Conservation (phyloP, 2,797 vertebrate genomes). For the Numenius phaeopus region DNA sequence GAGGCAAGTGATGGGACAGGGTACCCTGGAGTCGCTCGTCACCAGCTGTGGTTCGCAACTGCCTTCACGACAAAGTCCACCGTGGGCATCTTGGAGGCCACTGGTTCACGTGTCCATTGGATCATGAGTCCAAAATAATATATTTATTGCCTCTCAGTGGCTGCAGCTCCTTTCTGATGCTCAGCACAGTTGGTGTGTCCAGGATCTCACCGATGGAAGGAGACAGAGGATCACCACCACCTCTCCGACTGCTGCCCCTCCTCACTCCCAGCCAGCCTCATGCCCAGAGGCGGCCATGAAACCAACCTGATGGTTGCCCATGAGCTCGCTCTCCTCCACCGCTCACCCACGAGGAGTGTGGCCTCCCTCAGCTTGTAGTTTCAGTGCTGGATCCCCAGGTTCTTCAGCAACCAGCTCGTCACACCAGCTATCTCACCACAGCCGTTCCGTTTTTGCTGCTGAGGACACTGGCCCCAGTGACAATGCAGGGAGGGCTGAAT, state of each 20-base stretch:
- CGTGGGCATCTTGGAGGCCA: background rate
- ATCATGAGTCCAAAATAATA: background rate
- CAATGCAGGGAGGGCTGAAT: background rate
- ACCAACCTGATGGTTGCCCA: background rate
- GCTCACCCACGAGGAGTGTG: background rate
- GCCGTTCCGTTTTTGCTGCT: background rate
- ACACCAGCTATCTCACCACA: accelerated
- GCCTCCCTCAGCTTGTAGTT: background rate
- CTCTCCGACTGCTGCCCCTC: background rate
- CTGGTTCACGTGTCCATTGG: accelerated
- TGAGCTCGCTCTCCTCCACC: accelerated
- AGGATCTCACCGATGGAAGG: accelerated
- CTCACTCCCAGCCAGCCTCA: background rate
- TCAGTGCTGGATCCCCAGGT: background rate
- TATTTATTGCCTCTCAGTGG: background rate
- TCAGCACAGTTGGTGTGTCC: background rate
- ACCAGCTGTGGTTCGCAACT: background rate
- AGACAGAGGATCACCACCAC: background rate
- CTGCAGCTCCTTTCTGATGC: background rate
- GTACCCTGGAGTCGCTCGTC: accelerated
- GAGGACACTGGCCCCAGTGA: background rate
- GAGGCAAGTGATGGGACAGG: background rate
- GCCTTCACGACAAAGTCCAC: background rate
- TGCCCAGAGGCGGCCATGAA: background rate
- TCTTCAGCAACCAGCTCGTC: background rate